A percentile compares a stretch with the other conserved stretches of the same genome.
Evolutionary conservation across 2,113 vertebrate genomes (phyloP).

Genomic region (Lycaon pictus): DNA sequence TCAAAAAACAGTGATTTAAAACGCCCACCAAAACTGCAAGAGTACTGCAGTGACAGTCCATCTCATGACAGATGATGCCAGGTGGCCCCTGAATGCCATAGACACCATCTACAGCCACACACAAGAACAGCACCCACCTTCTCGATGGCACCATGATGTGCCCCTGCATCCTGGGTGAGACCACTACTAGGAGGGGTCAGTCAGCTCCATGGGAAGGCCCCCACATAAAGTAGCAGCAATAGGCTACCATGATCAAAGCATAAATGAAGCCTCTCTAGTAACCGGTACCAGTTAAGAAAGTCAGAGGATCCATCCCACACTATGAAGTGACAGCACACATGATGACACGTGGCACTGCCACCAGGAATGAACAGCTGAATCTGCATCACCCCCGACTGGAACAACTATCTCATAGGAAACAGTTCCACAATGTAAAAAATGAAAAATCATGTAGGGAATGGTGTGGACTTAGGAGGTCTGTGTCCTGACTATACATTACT

Average conservation of each 20-base stretch:
- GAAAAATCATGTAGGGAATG: neutral
- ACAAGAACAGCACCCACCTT: neutral
- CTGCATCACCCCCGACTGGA: neutral
- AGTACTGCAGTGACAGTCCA: fast-evolving
- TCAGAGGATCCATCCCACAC: neutral
- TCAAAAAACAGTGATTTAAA: neutral
- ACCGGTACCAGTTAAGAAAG: neutral
- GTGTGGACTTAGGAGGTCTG: neutral
- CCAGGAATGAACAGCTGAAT: neutral
- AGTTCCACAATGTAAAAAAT: neutral
- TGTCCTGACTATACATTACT: neutral
- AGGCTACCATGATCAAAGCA: neutral
- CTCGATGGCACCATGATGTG: fast-evolving
- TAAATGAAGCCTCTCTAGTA: neutral
- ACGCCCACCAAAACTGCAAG: neutral
- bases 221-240: neutral
- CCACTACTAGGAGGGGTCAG: neutral
- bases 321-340: neutral
- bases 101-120: neutral
- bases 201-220: neutral
- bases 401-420: neutral
- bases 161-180: neutral
- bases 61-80: neutral
- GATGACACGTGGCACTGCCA: fast-evolving
- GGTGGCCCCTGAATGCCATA: neutral